Evolutionary conservation across 53 echinoderm and acorn worm species (phyloP).

Genomic region (Holothuria scabra): DNA sequence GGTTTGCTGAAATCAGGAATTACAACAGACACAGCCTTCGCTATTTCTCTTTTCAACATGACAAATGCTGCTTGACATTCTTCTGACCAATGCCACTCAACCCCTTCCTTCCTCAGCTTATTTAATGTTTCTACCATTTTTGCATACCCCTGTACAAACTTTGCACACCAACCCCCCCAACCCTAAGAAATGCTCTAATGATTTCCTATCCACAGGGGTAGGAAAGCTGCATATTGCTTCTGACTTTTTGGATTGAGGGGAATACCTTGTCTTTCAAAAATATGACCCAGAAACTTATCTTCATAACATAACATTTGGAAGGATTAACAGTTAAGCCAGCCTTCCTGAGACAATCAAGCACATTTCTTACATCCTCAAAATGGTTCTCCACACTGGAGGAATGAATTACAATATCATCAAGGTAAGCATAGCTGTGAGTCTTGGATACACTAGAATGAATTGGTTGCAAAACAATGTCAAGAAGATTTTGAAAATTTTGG

Average conservation of each 20-base stretch:
- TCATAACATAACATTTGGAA: slow-evolving; percentile 35
- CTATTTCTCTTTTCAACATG: slow-evolving; percentile 20
- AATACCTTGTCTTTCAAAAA: neutral
- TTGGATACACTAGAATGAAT: neutral
- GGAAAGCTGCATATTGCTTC: slow-evolving; percentile 13
- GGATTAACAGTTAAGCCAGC: slow-evolving; percentile 54
- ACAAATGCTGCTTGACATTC: slow-evolving; percentile 37
- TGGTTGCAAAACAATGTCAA: slow-evolving; percentile 1
- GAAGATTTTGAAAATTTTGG: no score
- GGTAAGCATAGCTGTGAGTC: neutral
- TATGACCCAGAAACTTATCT: slow-evolving; percentile 20
- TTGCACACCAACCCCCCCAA: slow-evolving; percentile 50
- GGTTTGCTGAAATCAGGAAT: slow-evolving; percentile 36
- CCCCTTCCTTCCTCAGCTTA: slow-evolving; percentile 22
- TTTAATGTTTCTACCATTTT: slow-evolving; percentile 44
- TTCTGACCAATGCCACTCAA: no score
- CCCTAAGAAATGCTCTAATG: slow-evolving; percentile 49
- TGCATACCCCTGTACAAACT: slow-evolving; percentile 35
- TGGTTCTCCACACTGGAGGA: neutral
- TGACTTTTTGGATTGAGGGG: slow-evolving; percentile 14
- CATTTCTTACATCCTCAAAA: neutral
- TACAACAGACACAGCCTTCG: slow-evolving; percentile 30
- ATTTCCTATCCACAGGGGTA: neutral
- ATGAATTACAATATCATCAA: slow-evolving; percentile 9
- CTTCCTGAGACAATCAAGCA: slow-evolving; percentile 9